phyloP scores from a whole-genome alignment of 2,113 vertebrate genomes.

The Pholis gunnellus region DNA sequence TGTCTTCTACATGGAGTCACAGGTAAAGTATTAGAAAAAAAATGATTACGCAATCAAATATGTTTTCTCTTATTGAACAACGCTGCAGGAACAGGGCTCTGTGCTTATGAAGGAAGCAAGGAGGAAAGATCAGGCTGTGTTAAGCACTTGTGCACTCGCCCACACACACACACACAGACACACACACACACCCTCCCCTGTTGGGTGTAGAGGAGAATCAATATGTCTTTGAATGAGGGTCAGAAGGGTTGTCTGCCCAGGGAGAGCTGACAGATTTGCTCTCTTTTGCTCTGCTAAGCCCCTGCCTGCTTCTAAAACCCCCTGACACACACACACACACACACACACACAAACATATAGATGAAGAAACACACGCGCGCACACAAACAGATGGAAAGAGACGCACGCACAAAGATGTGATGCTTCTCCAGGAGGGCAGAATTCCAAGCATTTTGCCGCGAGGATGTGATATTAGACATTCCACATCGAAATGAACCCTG shows the following conservation, averaged over 20 bases:
- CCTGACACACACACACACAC: conserved; percentile 75
- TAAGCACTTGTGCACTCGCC: conserved; percentile 64
- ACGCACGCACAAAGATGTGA: conserved; percentile 50
- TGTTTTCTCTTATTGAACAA: conserved; percentile 48
- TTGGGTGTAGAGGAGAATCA: conserved; percentile 86
- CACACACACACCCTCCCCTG: conserved; percentile 65
- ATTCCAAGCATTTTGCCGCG: conserved; percentile 85
- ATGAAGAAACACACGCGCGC: conserved; percentile 35
- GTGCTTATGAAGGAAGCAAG: conserved; percentile 58
- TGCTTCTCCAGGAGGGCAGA: conserved; percentile 67
- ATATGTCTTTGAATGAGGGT: conserved; percentile 90
- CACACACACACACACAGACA: conserved; percentile 40
- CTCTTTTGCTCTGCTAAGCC: conserved; percentile 86
- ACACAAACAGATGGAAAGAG: conserved; percentile 42
- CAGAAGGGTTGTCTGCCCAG: conserved; percentile 87
- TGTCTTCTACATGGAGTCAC: not conserved
- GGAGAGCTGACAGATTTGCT: conserved; percentile 90
- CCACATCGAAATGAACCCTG: conserved; percentile 80
- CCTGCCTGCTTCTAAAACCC: conserved; percentile 78
- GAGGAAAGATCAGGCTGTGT: conserved; percentile 73
- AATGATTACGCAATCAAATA: conserved; percentile 45
- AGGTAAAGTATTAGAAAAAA: conserved; percentile 23
- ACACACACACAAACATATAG: conserved; percentile 46
- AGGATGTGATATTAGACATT: conserved; percentile 85
- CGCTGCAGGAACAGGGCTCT: conserved; percentile 49